Conservation (phyloP, 1,140 invertebrate species). For the Penaeus japonicus region DNA sequence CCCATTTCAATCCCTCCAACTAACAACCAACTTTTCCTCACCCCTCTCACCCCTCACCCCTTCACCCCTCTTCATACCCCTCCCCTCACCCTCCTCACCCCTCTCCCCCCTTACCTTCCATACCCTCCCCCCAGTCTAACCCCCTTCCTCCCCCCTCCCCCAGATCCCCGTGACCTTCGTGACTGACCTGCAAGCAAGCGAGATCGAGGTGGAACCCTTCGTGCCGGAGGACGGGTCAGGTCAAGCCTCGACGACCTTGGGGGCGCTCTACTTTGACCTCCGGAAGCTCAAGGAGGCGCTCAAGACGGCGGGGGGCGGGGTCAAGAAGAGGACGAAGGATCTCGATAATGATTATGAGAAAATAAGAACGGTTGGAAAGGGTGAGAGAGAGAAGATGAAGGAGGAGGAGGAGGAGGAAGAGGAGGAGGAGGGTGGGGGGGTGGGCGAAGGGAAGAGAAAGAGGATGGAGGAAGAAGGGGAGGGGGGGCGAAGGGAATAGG, state of each 20-base stretch:
- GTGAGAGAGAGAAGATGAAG: slow-evolving; percentile 59
- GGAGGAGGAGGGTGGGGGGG: too few species aligned
- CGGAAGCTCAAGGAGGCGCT: slow-evolving; percentile 63
- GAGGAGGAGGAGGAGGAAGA: too few species aligned
- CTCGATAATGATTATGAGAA: slow-evolving; percentile 68
- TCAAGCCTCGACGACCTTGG: slow-evolving; percentile 59
- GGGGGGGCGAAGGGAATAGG: too few species aligned
- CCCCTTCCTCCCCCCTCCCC: not conserved
- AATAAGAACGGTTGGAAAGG: slow-evolving; percentile 72
- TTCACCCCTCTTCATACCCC: not conserved
- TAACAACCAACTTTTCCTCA: not conserved
- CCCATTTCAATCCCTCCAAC: too few species aligned
- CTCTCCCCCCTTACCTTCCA: not conserved
- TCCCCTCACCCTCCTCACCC: not conserved
- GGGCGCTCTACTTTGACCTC: slow-evolving; percentile 66
- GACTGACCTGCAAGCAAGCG: slow-evolving; percentile 62
- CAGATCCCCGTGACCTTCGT: slow-evolving; percentile 62
- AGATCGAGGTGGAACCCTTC: slow-evolving; percentile 53
- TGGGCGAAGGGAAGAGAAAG: too few species aligned
- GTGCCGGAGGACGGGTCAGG: slow-evolving; percentile 18
- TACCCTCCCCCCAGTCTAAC: not conserved
- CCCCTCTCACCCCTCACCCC: not conserved
- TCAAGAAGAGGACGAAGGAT: slow-evolving; percentile 60
- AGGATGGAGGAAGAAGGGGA: too few species aligned
- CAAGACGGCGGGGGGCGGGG: slow-evolving; percentile 60